These are phyloP conservation scores for Recurvirostra avosetta DNA, from an alignment of 2,113 vertebrate genomes.

Conservation along the genomic window DNA sequence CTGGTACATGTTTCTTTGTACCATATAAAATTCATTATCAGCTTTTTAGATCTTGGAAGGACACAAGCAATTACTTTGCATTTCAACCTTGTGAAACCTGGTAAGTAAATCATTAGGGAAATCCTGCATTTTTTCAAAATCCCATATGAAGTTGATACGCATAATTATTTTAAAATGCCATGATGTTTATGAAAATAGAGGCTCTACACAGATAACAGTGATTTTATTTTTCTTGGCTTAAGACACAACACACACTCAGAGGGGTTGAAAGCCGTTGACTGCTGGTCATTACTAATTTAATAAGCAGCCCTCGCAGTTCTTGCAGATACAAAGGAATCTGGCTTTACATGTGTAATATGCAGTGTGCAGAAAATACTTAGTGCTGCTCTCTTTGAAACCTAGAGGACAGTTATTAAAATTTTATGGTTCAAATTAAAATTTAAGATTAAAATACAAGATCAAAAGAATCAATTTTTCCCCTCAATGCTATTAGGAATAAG, in stretches of 20 bases:
- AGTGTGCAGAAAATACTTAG: constrained; percentile 71
- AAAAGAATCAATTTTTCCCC: constrained; percentile 66
- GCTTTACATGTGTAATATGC: constrained; percentile 76
- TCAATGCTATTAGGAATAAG: constrained; percentile 73
- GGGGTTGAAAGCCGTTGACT: constrained; percentile 57
- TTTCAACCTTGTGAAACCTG: constrained; percentile 44
- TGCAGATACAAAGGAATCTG: constrained; percentile 69
- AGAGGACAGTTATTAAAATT: constrained; percentile 79
- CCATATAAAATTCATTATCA: constrained; percentile 25
- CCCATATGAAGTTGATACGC: background rate
- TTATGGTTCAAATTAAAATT: constrained; percentile 81
- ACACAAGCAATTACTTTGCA: constrained; percentile 9
- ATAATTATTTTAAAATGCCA: constrained; percentile 7
- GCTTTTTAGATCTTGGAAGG: constrained; percentile 37
- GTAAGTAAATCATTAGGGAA: constrained; percentile 1
- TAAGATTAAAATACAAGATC: constrained; percentile 81
- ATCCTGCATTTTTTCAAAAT: constrained; percentile 8
- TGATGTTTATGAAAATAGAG: constrained; percentile 49
- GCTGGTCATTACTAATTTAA: constrained; percentile 79
- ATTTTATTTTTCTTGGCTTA: constrained; percentile 61
- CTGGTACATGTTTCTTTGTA: constrained; percentile 19
- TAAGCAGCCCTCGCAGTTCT: constrained; percentile 66
- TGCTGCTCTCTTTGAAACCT: constrained; percentile 76
- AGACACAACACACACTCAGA: constrained; percentile 12
- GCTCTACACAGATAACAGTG: background rate